Evolutionary conservation across 1,140 invertebrate genomes (phyloP).

Genomic region (Temnothorax nylanderi): DNA sequence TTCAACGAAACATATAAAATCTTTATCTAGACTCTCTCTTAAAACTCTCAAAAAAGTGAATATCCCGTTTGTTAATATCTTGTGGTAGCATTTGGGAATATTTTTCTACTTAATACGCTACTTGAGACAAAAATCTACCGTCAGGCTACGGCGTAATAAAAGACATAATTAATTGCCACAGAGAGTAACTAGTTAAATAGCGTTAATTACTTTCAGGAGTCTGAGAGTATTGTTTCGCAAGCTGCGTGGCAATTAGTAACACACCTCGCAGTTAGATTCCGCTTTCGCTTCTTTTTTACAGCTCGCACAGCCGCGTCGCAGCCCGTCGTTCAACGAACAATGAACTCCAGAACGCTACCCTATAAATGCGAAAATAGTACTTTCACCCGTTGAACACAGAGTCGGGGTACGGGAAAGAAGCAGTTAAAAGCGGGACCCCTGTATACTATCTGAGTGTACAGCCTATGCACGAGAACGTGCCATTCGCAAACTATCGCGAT

Average conservation of each 20-base stretch:
- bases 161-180: neutral
- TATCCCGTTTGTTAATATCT: neutral
- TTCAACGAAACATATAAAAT: neutral
- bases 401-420: slow-evolving; percentile 26
- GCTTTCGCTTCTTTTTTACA: neutral
- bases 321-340: neutral
- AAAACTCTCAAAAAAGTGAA: neutral
- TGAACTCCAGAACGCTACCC: neutral
- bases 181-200: neutral
- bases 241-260: neutral
- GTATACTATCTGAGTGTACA: slow-evolving; percentile 26
- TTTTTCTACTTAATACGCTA: neutral
- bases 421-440: slow-evolving; percentile 38
- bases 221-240: slow-evolving; percentile 3
- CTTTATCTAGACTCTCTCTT: neutral
- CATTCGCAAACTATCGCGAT: slow-evolving; percentile 38
- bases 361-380: slow-evolving; percentile 41
- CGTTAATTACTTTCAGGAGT: slow-evolving; percentile 4
- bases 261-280: neutral
- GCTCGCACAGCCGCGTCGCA: neutral
- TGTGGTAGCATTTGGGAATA: neutral
- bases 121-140: neutral
- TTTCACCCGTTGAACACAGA: slow-evolving; percentile 27
- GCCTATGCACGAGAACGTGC: slow-evolving; percentile 41
- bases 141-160: neutral